A percentile compares a stretch with the other conserved stretches of the same genome.
These are phyloP conservation scores for Rhagoletis zephyria DNA, from an alignment of 1,140 invertebrate species.

Conservation along the genomic window DNA sequence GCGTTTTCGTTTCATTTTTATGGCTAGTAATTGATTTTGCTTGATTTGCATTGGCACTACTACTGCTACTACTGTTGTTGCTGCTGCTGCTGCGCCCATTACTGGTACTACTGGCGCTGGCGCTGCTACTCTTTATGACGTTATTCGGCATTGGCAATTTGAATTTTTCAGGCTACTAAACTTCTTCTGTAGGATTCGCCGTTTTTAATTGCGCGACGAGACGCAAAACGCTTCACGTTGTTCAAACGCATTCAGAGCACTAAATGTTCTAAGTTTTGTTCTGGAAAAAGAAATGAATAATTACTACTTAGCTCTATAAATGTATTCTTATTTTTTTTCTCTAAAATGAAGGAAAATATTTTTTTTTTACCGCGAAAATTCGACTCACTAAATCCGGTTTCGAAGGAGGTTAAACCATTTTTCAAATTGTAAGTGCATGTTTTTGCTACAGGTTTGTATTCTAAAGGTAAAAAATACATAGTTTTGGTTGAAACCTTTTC, in stretches of 20 bases:
- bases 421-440: no score
- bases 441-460: no score
- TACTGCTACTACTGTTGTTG: conserved; percentile 41
- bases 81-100: conserved; percentile 64
- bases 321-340: no score
- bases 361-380: no score
- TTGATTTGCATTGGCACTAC: conserved; percentile 55
- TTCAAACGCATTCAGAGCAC: background rate
- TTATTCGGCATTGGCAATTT: conserved; percentile 59
- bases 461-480: no score
- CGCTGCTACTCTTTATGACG: conserved; percentile 62
- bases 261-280: background rate
- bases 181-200: background rate
- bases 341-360: no score
- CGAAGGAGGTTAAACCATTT: no score
- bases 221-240: background rate
- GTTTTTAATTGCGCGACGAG: background rate
- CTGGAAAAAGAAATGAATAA: background rate
- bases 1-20: conserved; percentile 61
- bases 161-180: background rate
- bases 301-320: background rate
- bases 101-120: conserved; percentile 60
- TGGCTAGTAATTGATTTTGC: conserved; percentile 58
- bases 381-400: background rate
- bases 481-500: no score